Percentiles rank a stretch among this genome's conserved stretches.
Conservation (phyloP, 1,140 invertebrate species). For the Agrypnia vestita region DNA sequence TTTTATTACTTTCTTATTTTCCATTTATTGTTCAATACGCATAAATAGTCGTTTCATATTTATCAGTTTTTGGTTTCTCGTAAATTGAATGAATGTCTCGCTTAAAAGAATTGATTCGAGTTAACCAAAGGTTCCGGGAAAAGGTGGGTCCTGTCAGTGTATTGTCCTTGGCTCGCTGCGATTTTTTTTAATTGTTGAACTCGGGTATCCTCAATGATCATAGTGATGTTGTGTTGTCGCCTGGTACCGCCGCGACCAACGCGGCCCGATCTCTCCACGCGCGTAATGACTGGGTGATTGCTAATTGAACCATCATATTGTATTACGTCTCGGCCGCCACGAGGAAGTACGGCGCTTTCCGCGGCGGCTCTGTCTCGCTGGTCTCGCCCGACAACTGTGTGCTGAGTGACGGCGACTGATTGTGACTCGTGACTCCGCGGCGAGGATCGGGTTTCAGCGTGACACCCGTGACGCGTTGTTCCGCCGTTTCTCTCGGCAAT, state of each 20-base stretch:
- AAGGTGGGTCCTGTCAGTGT: no score
- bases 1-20: no score
- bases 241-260: background rate
- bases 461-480: constrained; percentile 9
- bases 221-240: background rate
- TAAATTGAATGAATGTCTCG: no score
- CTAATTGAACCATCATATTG: constrained; percentile 44
- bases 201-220: no score
- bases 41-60: no score
- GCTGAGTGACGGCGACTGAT: background rate
- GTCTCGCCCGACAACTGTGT: constrained; percentile 24
- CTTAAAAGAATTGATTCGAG: no score
- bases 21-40: no score
- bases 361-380: constrained; percentile 11
- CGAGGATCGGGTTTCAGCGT: constrained; percentile 19
- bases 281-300: constrained; percentile 20
- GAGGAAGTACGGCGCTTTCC: constrained; percentile 29
- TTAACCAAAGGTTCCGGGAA: no score
- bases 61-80: no score
- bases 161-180: no score
- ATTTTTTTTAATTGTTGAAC: no score
- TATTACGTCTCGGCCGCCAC: constrained; percentile 25
- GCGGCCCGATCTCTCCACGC: constrained; percentile 1
- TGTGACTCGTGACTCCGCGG: constrained; percentile 6
- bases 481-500: constrained; percentile 30